Conservation (phyloP, 2,113 vertebrate genomes). For the Alethe castanea region DNA sequence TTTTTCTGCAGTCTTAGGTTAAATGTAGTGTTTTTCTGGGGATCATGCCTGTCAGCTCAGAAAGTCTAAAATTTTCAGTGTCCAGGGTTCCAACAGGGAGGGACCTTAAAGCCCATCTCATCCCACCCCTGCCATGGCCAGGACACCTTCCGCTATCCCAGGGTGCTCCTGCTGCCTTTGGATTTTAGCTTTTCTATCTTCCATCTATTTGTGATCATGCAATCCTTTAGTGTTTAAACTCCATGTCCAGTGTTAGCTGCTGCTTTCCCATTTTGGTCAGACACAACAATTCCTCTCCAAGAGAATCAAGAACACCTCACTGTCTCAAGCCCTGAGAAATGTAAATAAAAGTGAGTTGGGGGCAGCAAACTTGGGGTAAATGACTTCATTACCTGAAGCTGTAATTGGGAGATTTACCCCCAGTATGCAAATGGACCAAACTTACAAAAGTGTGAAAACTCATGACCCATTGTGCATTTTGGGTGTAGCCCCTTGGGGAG, state of each 20-base stretch:
- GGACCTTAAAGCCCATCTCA: fast-evolving
- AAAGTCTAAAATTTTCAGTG: too few species aligned
- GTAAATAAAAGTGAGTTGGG: not conserved
- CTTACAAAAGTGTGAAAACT: not conserved
- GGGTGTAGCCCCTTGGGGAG: too few species aligned
- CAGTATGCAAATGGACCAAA: not conserved
- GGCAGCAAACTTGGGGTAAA: not conserved
- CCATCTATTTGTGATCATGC: fast-evolving
- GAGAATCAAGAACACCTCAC: not conserved
- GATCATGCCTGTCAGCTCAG: too few species aligned
- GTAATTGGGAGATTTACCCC: not conserved
- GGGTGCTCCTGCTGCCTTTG: not conserved
- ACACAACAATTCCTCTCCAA: not conserved
- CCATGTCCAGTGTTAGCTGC: not conserved
- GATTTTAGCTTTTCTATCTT: not conserved
- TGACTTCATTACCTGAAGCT: not conserved
- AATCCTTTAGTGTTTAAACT: too few species aligned
- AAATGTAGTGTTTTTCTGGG: too few species aligned
- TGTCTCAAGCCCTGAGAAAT: not conserved
- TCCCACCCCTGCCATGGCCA: not conserved
- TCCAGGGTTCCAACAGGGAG: too few species aligned
- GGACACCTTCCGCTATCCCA: fast-evolving
- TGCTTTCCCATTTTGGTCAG: not conserved
- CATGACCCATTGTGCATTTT: fast-evolving
- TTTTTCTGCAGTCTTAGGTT: too few species aligned